phyloP scores from a whole-genome alignment of 2,888 invertebrate species.

The Boloria selene region DNA sequence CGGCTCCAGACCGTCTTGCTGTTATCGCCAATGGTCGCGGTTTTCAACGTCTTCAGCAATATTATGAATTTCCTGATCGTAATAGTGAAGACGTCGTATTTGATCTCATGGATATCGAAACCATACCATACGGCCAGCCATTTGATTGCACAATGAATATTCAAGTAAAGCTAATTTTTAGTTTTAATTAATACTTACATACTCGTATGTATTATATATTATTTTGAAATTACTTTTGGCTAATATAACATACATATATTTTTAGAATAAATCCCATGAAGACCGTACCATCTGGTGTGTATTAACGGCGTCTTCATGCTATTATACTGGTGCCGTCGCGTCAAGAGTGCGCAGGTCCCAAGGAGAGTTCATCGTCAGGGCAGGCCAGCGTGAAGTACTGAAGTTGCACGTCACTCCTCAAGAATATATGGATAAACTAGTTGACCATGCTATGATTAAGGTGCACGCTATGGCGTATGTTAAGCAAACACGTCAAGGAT shows the following conservation, averaged over 20 bases:
- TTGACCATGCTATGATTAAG: conserved; percentile 87
- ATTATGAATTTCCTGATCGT: conserved; percentile 83
- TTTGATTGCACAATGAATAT: conserved; percentile 86
- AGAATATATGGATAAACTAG: conserved; percentile 87
- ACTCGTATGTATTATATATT: neutral
- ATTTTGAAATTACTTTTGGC: neutral
- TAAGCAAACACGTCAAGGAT: conserved; percentile 87
- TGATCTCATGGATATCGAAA: conserved; percentile 85
- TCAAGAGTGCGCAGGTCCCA: conserved; percentile 84
- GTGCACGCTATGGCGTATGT: conserved; percentile 88
- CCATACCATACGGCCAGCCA: conserved; percentile 84
- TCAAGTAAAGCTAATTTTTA: conserved; percentile 61
- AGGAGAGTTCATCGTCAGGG: conserved; percentile 83
- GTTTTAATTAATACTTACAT: neutral
- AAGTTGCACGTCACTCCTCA: conserved; percentile 84
- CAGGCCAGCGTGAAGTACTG: conserved; percentile 84
- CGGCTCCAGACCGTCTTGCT: conserved; percentile 84
- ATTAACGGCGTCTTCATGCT: conserved; percentile 84
- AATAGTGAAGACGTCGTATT: conserved; percentile 84
- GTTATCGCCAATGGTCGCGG: conserved; percentile 86
- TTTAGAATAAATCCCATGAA: conserved; percentile 84
- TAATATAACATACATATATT: conserved; percentile 3
- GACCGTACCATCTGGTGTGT: conserved; percentile 84
- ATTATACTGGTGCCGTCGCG: conserved; percentile 86
- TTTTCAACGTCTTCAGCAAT: conserved; percentile 82